Evolutionary conservation across 1,140 invertebrate genomes (phyloP).

Genomic region (Drosophila sucinea): DNA sequence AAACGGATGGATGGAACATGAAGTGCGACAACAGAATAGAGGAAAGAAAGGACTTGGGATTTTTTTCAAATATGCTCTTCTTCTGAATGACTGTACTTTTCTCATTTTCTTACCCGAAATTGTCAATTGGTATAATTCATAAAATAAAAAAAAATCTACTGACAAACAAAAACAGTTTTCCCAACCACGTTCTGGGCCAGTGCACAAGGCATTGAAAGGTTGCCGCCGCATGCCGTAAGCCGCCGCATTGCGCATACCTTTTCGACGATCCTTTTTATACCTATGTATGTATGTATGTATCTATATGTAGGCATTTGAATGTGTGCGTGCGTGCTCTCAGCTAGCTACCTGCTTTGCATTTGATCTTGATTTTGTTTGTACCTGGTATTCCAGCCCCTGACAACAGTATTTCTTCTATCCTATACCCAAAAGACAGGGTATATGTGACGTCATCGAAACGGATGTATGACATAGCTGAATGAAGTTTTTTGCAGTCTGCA

Average conservation of each 20-base stretch:
- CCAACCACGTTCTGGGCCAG: slow-evolving; percentile 76
- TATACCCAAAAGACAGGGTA: background rate
- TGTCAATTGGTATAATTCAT: slow-evolving; percentile 74
- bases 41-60: slow-evolving; percentile 21
- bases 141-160: slow-evolving; percentile 22
- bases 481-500: too few relatives aligned
- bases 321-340: slow-evolving; percentile 35
- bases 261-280: slow-evolving; percentile 35
- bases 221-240: background rate
- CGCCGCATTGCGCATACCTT: slow-evolving; percentile 23
- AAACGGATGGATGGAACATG: background rate
- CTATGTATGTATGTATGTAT: slow-evolving; percentile 18
- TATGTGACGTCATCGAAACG: background rate
- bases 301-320: slow-evolving; percentile 14
- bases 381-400: slow-evolving; percentile 40
- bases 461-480: too few relatives aligned
- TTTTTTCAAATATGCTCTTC: slow-evolving; percentile 23
- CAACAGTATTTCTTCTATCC: background rate
- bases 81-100: slow-evolving; percentile 71
- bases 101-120: slow-evolving; percentile 50
- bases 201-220: slow-evolving; percentile 44
- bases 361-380: slow-evolving; percentile 61
- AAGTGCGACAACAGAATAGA: slow-evolving; percentile 53
- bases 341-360: slow-evolving; percentile 60
- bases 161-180: slow-evolving; percentile 61